Conservation (phyloP, 2,797 vertebrate species). For the Rhabdomys pumilio region DNA sequence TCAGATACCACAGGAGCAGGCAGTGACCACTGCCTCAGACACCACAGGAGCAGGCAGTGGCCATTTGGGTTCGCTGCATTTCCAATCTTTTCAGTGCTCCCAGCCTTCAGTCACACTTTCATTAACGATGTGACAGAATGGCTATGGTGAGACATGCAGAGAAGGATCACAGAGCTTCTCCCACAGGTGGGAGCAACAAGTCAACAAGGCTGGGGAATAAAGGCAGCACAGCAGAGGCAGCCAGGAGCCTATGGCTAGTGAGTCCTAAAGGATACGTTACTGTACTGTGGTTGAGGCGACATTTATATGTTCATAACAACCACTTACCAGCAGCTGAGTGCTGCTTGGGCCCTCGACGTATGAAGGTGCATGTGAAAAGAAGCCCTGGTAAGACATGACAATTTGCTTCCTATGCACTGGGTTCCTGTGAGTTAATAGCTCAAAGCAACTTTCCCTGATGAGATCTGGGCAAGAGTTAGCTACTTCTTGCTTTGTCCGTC, state of each 20-base stretch:
- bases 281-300: rapidly evolving
- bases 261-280: rapidly evolving
- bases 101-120: not conserved
- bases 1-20: rapidly evolving
- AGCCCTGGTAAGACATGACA: not conserved
- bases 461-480: not conserved
- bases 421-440: not conserved
- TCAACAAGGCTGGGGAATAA: too few relatives aligned
- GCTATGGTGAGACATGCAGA: rapidly evolving
- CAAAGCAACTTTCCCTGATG: not conserved
- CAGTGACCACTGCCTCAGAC: too few relatives aligned
- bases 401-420: rapidly evolving
- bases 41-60: rapidly evolving
- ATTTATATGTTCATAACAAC: rapidly evolving
- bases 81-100: not conserved
- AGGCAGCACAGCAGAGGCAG: too few relatives aligned
- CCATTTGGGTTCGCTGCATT: rapidly evolving
- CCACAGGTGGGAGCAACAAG: not conserved
- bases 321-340: not conserved
- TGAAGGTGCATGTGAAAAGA: not conserved
- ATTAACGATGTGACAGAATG: not conserved
- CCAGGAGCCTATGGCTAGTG: not conserved
- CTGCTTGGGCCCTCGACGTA: too few relatives aligned
- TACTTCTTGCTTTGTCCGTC: not conserved
- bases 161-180: not conserved